Evolutionary conservation across 2,113 vertebrate species (phyloP).

Genomic region (Ictidomys tridecemlineatus): DNA sequence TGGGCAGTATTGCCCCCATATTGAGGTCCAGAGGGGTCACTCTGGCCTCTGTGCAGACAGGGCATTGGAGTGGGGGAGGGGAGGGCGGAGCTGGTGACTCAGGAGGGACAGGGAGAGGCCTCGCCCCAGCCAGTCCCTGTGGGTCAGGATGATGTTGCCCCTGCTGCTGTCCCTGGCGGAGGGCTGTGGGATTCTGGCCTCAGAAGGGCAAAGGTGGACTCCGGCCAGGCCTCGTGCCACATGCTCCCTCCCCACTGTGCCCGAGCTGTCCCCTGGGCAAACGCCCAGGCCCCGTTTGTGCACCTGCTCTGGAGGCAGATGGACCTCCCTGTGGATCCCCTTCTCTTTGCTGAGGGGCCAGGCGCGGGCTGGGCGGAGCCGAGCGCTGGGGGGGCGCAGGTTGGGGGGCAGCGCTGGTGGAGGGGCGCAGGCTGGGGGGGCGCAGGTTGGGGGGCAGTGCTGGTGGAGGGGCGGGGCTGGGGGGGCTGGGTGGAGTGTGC

Average conservation of each 20-base stretch:
- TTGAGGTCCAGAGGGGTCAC: not conserved
- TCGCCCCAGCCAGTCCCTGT: not conserved
- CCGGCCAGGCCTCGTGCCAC: not conserved
- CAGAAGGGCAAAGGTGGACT: not conserved
- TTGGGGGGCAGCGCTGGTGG: too few species aligned
- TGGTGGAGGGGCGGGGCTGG: too few species aligned
- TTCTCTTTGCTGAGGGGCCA: not conserved
- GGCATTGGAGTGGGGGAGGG: fast-evolving
- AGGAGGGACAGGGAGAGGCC: not conserved
- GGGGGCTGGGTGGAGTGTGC: too few species aligned
- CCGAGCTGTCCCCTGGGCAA: fast-evolving
- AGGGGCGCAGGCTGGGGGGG: too few species aligned
- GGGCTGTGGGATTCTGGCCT: not conserved
- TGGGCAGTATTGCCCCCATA: fast-evolving
- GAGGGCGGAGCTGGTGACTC: not conserved
- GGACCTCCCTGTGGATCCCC: fast-evolving
- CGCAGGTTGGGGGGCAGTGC: too few species aligned
- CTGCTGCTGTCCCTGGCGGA: not conserved
- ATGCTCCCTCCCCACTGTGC: fast-evolving
- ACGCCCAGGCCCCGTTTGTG: not conserved
- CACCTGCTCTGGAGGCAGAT: not conserved
- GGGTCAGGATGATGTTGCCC: not conserved
- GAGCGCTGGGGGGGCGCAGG: too few species aligned
- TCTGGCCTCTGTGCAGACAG: fast-evolving
- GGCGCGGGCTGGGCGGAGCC: fast-evolving